phyloP scores from a whole-genome alignment of 2,113 vertebrate species.

The Periophthalmus modestus region DNA sequence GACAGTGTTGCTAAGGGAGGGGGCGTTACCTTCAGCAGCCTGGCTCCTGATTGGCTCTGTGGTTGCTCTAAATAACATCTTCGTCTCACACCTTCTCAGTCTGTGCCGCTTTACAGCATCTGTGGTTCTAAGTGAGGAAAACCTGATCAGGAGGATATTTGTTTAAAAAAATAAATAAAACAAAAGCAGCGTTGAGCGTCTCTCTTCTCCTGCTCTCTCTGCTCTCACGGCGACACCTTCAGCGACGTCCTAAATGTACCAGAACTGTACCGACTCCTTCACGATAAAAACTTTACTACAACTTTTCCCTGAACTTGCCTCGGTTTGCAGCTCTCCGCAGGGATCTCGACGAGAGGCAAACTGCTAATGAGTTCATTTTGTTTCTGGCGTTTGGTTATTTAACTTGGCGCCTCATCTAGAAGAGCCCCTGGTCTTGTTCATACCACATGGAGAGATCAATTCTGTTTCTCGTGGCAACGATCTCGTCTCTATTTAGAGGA shows the following conservation, averaged over 20 bases:
- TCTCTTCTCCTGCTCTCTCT: too few species aligned
- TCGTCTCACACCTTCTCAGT: too few species aligned
- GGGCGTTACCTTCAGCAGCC: too few species aligned
- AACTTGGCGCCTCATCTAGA: conserved; percentile 4
- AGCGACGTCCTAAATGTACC: neutral
- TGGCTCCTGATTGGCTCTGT: too few species aligned
- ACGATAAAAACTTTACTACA: neutral
- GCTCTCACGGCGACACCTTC: neutral
- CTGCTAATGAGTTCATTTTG: conserved; percentile 7
- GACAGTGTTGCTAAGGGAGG: too few species aligned
- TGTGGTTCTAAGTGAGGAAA: too few species aligned
- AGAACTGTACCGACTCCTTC: neutral
- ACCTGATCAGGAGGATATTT: too few species aligned
- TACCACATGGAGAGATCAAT: conserved; percentile 7
- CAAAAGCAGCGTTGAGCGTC: too few species aligned
- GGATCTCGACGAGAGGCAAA: neutral
- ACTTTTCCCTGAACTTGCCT: neutral
- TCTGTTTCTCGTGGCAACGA: neutral
- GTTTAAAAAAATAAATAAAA: too few species aligned
- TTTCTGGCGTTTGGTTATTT: conserved; percentile 9
- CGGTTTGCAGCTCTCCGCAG: neutral
- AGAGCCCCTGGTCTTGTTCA: neutral
- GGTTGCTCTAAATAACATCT: too few species aligned
- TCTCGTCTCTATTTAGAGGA: neutral
- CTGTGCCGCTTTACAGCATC: too few species aligned